These are phyloP conservation scores for Drosophila austrosaltans DNA, from an alignment of 2,888 invertebrate genomes.

Conservation along the genomic window DNA sequence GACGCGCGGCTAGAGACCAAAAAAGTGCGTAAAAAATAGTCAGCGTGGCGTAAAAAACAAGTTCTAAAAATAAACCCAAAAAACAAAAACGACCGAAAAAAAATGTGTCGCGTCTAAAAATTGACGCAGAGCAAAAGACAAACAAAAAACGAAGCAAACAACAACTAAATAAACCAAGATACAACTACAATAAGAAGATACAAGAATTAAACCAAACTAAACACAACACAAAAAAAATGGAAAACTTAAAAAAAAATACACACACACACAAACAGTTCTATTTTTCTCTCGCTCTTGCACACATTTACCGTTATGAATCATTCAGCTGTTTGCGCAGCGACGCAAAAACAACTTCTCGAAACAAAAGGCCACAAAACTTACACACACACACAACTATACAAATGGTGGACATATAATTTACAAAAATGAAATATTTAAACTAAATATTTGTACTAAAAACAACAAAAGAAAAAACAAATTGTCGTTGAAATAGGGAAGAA, in stretches of 20 bases:
- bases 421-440: slow-evolving; percentile 28
- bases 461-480: slow-evolving; percentile 23
- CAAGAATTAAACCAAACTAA: slow-evolving; percentile 35
- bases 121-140: slow-evolving; percentile 47
- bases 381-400: slow-evolving; percentile 30
- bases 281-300: slow-evolving; percentile 19
- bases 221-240: slow-evolving; percentile 38
- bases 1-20: slow-evolving; percentile 10
- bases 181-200: slow-evolving; percentile 36
- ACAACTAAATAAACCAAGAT: slow-evolving; percentile 39
- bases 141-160: slow-evolving; percentile 42
- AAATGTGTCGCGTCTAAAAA: slow-evolving; percentile 60
- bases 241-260: slow-evolving; percentile 2
- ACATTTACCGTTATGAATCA: slow-evolving; percentile 73
- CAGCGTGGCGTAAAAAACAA: slow-evolving; percentile 57
- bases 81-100: neutral
- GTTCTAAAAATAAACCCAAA: slow-evolving; percentile 52
- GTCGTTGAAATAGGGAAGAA: neutral
- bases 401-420: slow-evolving; percentile 27
- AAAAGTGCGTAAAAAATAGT: slow-evolving; percentile 53
- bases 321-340: slow-evolving; percentile 74
- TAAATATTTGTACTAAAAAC: slow-evolving; percentile 37
- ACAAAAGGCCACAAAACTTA: slow-evolving; percentile 29
- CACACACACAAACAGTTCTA: slow-evolving; percentile 11
- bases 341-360: slow-evolving; percentile 51